These are phyloP conservation scores for Urocynchramus pylzowi DNA, from an alignment of 2,113 vertebrate species.

Conservation along the genomic window DNA sequence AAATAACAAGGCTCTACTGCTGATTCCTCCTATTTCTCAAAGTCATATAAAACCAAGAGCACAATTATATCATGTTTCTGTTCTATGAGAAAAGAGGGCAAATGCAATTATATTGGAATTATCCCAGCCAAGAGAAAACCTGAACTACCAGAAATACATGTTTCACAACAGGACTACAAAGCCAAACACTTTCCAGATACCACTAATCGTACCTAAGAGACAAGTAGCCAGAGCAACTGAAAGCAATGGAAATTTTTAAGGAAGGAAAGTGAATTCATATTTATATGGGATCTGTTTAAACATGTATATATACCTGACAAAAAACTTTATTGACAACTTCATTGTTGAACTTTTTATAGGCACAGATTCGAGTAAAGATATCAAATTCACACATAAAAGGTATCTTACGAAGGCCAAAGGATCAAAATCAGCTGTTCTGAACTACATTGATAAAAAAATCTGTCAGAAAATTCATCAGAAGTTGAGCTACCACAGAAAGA, in stretches of 20 bases:
- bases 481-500: not conserved
- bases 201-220: not conserved
- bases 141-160: not conserved
- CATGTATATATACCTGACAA: not conserved
- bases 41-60: not conserved
- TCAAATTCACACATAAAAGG: not conserved
- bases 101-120: conserved; percentile 6
- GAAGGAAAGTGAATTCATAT: not conserved
- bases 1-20: not conserved
- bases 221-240: not conserved
- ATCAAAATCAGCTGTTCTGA: not conserved
- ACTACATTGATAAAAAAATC: not conserved
- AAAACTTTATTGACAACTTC: not conserved
- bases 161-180: not conserved
- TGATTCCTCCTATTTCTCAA: not conserved
- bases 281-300: not conserved
- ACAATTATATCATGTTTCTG: not conserved
- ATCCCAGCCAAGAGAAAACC: conserved; percentile 18
- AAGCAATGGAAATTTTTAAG: not conserved
- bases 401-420: not conserved
- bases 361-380: not conserved
- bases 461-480: not conserved
- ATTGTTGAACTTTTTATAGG: not conserved
- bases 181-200: not conserved
- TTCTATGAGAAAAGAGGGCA: not conserved